Evolutionary conservation across 2,113 vertebrate species (phyloP).

Genomic region (Tragulus kanchil): DNA sequence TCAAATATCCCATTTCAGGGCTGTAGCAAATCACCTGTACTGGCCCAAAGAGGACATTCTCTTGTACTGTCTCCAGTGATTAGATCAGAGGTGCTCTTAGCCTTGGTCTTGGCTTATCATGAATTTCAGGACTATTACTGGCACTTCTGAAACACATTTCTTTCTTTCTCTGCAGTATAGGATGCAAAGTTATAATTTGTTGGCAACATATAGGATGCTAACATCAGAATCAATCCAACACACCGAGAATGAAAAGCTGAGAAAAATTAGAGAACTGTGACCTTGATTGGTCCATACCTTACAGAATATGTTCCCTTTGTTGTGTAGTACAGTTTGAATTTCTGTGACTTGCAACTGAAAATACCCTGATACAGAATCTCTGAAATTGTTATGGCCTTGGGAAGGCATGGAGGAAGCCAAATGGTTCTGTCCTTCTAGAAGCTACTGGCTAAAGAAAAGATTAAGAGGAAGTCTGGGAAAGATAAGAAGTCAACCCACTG

Average conservation of each 20-base stretch:
- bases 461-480: neutral
- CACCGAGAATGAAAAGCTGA: neutral
- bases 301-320: neutral
- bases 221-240: neutral
- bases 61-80: no score
- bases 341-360: neutral
- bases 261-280: neutral
- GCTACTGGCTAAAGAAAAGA: neutral
- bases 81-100: neutral
- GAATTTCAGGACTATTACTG: neutral
- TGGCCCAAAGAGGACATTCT: neutral
- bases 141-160: neutral
- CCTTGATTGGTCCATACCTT: neutral
- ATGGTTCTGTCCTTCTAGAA: neutral
- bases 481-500: neutral
- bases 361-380: neutral
- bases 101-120: neutral
- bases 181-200: neutral
- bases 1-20: neutral
- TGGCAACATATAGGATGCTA: no score
- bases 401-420: neutral
- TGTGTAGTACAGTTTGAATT: neutral
- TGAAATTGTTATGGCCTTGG: neutral
- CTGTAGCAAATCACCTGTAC: accelerated
- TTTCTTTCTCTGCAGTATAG: neutral